These are phyloP conservation scores for Coelopa frigida DNA, from an alignment of 1,140 invertebrate species.

Conservation along the genomic window DNA sequence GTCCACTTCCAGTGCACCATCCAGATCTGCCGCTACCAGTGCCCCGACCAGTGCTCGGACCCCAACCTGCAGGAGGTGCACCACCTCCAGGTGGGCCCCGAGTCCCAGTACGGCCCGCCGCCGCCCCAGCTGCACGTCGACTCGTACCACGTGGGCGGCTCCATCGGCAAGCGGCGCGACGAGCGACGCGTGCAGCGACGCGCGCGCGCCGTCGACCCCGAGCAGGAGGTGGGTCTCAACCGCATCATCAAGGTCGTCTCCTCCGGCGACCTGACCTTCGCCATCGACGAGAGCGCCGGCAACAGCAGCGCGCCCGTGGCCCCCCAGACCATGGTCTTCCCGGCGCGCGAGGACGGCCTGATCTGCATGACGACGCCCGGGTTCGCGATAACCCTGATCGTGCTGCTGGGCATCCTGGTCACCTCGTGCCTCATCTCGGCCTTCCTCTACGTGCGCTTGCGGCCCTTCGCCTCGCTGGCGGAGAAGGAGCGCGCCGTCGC, in stretches of 20 bases:
- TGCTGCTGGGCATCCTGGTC: conserved; percentile 70
- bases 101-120: conserved; percentile 62
- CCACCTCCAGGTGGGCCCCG: conserved; percentile 49
- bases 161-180: conserved; percentile 60
- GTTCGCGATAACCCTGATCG: conserved; percentile 74
- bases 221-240: conserved; percentile 76
- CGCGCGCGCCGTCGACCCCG: conserved; percentile 52
- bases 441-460: conserved; percentile 70
- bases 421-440: conserved; percentile 77
- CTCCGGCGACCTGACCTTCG: conserved; percentile 75
- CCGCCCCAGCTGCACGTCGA: conserved; percentile 52
- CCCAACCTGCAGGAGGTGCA: conserved; percentile 48
- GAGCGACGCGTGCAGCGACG: conserved; percentile 63
- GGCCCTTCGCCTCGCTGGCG: conserved; percentile 55
- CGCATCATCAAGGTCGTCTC: conserved; percentile 77
- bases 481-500: conserved; percentile 50
- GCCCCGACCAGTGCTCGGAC: conserved; percentile 81
- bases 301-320: conserved; percentile 47
- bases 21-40: conserved; percentile 87
- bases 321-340: conserved; percentile 63
- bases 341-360: conserved; percentile 55
- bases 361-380: conserved; percentile 90
- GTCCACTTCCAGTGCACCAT: conserved; percentile 95
- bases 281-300: conserved; percentile 57
- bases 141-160: conserved; percentile 49